phyloP scores from a whole-genome alignment of 2,797 vertebrate species.

The Hoplostethus atlanticus region DNA sequence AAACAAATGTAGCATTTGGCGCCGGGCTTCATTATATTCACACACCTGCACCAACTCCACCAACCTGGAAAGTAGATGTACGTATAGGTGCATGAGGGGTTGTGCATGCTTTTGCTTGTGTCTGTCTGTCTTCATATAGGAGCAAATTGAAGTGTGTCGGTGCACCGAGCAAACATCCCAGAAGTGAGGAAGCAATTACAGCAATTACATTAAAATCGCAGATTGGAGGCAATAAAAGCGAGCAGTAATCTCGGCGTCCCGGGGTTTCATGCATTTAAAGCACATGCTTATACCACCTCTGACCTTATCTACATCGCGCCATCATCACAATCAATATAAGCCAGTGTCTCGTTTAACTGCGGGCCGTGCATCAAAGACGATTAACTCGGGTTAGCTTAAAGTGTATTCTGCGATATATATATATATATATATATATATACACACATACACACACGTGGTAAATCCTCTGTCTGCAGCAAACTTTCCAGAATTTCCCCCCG shows the following conservation, averaged over 20 bases:
- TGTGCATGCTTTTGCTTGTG: not conserved
- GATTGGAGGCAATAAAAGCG: constrained; percentile 70
- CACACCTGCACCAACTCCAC: not conserved
- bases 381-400: constrained; percentile 58
- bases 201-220: constrained; percentile 65
- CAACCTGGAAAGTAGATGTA: not conserved
- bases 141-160: constrained; percentile 38
- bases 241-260: constrained; percentile 57
- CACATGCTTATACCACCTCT: constrained; percentile 74
- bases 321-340: constrained; percentile 63
- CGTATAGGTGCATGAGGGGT: not conserved
- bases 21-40: no score
- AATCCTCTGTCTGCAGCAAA: not conserved
- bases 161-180: constrained; percentile 17
- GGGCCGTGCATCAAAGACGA: constrained; percentile 55
- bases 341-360: constrained; percentile 62
- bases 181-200: constrained; percentile 42
- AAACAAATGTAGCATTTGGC: no score
- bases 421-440: constrained; percentile 27
- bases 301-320: constrained; percentile 57
- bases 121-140: constrained; percentile 14
- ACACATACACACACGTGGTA: no score
- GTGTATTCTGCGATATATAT: constrained; percentile 47
- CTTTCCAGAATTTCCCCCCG: no score
- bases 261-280: constrained; percentile 83